phyloP scores from a whole-genome alignment of 2,113 vertebrate species.

The Dicrurus megarhynchus region DNA sequence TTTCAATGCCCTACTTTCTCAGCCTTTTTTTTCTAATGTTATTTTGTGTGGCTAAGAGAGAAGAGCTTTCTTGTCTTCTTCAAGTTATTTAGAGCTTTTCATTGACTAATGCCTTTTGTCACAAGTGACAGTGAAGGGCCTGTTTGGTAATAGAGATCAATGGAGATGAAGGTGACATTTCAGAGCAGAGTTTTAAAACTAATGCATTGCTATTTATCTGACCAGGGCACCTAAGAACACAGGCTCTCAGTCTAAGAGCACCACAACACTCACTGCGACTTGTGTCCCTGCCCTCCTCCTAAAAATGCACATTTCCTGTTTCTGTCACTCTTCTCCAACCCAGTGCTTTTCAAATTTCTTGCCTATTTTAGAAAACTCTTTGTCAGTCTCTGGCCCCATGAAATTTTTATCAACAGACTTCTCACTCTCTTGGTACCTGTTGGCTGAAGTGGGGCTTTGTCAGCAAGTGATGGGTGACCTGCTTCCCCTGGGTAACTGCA shows the following conservation, averaged over 20 bases:
- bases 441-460: neutral
- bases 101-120: conserved; percentile 60
- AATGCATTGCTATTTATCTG: neutral
- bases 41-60: neutral
- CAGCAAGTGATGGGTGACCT: neutral
- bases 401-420: neutral
- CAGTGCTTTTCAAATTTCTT: neutral
- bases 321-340: neutral
- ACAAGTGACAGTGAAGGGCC: conserved; percentile 34
- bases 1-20: conserved; percentile 16
- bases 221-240: neutral
- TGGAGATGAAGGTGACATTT: conserved; percentile 53
- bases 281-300: neutral
- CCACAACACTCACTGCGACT: neutral
- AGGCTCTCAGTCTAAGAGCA: neutral
- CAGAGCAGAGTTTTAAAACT: neutral
- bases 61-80: conserved; percentile 28
- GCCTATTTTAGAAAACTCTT: neutral
- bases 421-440: fast-evolving
- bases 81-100: conserved; percentile 46
- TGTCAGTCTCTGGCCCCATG: neutral
- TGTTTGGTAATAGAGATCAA: conserved; percentile 49
- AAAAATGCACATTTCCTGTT: neutral
- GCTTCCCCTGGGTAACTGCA: neutral
- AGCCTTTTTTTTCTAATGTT: neutral